phyloP scores from a whole-genome alignment of 2,113 vertebrate genomes.

The Azemiops feae region DNA sequence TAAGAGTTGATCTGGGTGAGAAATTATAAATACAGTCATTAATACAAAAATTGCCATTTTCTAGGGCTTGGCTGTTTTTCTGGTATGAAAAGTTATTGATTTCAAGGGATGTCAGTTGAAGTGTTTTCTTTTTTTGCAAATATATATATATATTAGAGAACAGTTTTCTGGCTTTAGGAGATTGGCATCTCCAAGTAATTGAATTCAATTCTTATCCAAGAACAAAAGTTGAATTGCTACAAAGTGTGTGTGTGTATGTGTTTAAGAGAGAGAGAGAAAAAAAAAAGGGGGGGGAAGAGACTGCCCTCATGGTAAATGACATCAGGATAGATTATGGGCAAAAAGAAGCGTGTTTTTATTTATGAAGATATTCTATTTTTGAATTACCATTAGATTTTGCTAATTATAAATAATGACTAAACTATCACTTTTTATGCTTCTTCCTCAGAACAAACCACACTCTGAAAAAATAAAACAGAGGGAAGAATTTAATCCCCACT shows the following conservation, averaged over 20 bases:
- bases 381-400: constrained; percentile 68
- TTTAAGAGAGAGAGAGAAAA: background rate
- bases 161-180: constrained; percentile 33
- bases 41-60: background rate
- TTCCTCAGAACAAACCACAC: constrained; percentile 62
- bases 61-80: constrained; percentile 27
- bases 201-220: background rate
- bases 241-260: background rate
- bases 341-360: constrained; percentile 58
- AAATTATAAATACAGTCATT: constrained; percentile 50
- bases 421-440: constrained; percentile 71
- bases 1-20: constrained; percentile 15
- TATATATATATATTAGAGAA: constrained; percentile 13
- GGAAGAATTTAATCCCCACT: constrained; percentile 34
- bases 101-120: constrained; percentile 40
- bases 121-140: background rate
- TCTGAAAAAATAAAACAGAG: constrained; percentile 47
- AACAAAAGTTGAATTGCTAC: background rate
- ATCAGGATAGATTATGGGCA: constrained; percentile 52
- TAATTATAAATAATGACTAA: constrained; percentile 68
- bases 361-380: constrained; percentile 63
- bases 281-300: background rate
- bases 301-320: constrained; percentile 30
- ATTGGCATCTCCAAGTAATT: constrained; percentile 28
- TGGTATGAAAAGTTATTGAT: constrained; percentile 27